These are phyloP conservation scores for Ceratoteleas bidentatus DNA, from an alignment of 1,140 invertebrate genomes.

Conservation along the genomic window DNA sequence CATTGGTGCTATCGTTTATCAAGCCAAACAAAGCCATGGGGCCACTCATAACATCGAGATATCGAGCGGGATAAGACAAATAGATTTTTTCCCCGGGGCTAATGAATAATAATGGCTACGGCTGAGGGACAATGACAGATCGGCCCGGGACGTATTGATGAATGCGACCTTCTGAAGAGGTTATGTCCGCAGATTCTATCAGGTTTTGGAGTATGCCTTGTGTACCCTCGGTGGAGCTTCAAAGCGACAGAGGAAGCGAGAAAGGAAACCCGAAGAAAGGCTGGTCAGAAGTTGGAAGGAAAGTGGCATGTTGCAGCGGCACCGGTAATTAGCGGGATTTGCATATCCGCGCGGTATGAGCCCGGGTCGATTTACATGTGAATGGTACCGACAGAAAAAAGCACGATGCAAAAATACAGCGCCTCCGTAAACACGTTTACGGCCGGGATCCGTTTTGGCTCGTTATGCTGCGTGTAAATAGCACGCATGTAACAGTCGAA, in stretches of 20 bases:
- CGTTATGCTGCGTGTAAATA: constrained; percentile 48
- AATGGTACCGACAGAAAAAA: constrained; percentile 66
- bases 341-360: constrained; percentile 73
- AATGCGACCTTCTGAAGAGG: background rate
- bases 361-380: constrained; percentile 76
- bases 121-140: constrained; percentile 20
- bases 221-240: too few species aligned
- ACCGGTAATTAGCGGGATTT: constrained; percentile 79
- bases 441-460: constrained; percentile 45
- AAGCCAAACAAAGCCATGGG: constrained; percentile 38
- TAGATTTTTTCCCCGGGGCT: constrained; percentile 40
- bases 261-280: constrained; percentile 32
- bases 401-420: constrained; percentile 35
- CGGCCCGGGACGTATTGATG: constrained; percentile 9
- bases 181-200: too few species aligned
- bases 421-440: constrained; percentile 73
- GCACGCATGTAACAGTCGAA: too few species aligned
- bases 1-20: constrained; percentile 49
- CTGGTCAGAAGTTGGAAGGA: constrained; percentile 40
- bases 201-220: too few species aligned
- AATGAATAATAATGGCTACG: constrained; percentile 53
- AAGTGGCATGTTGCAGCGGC: constrained; percentile 69
- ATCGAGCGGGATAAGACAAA: constrained; percentile 52
- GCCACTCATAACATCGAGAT: constrained; percentile 42
- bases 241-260: constrained; percentile 13